Percentiles rank a stretch among this genome's conserved stretches.
phyloP scores from a whole-genome alignment of 2,113 vertebrate species.

The Aphyosemion australe region DNA sequence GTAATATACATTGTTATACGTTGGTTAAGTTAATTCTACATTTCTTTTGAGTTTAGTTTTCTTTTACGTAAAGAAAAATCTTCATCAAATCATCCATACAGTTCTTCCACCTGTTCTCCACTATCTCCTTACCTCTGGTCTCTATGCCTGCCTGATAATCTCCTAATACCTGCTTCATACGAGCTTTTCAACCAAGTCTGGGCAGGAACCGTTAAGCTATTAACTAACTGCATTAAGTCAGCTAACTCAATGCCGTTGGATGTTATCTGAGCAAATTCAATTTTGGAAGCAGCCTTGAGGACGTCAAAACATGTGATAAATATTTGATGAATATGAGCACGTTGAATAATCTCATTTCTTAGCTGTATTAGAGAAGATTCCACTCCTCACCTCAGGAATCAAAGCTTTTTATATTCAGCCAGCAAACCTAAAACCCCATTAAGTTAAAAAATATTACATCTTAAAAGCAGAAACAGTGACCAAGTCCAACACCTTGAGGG shows the following conservation, averaged over 20 bases:
- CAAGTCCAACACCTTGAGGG: constrained; percentile 43
- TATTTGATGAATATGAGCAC: neutral
- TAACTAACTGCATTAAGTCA: neutral
- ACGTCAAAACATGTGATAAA: neutral
- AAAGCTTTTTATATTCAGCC: constrained; percentile 20
- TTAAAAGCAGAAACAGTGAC: constrained; percentile 37
- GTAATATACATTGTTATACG: no score
- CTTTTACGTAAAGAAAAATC: no score
- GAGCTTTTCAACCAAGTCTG: neutral
- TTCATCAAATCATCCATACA: no score
- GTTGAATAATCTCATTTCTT: constrained; percentile 7
- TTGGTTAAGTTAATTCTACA: no score
- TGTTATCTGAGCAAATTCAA: neutral
- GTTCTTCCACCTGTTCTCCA: neutral
- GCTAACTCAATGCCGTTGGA: constrained; percentile 9
- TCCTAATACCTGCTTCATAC: neutral
- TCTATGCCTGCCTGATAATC: constrained; percentile 1
- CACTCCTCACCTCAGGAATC: constrained; percentile 11
- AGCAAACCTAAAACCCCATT: constrained; percentile 29
- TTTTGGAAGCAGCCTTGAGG: constrained; percentile 1
- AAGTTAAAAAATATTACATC: constrained; percentile 43
- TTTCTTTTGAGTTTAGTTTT: no score
- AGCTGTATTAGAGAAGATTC: constrained; percentile 17
- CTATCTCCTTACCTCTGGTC: neutral
- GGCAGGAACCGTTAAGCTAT: neutral